Evolutionary conservation across 2,797 vertebrate genomes (phyloP), one percentile per base, ranked within the genome.

Genomic region (Chelon auratus): DNA sequence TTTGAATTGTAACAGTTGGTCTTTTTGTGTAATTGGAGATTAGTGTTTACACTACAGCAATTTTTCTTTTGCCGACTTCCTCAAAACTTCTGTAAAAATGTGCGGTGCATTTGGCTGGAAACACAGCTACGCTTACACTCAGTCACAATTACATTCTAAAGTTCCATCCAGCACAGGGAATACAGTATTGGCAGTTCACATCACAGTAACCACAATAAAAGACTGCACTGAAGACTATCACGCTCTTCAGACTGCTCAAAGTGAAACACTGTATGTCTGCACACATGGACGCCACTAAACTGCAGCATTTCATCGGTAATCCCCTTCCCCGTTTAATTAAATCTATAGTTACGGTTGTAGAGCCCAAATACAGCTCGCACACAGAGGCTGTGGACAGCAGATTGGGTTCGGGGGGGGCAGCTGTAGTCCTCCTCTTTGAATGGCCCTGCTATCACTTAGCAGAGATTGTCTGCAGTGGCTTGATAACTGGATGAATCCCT

Each of bases 401-500:
- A 80, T 73, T 57, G 53, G 62, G 20, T 5, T 37, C 1, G 30
- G 13, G 37, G 33, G 14, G 58, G 61, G n/a, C n/a, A 55, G 67
- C 48, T 56, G 75, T 58, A 57, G 63, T 64, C 40, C 55, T 68
- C 72, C 79, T 85, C 78, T 83, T 76, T 82, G 78, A 91, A 87
- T 76, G 64, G 54, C 63, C 68, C 62, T 58, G 66, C 81, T 93
- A 88, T 92, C 90, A 89, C 81, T 88, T 80, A 82, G 81, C 73
- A 85, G 87, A 87, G 89, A 92, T 93, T 83, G 89, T 91, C 89
- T 92, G 91, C 89, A 84, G 62, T 55, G 58, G 75, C 85, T 92
- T 93, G 89, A 94, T 94, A 93, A 94, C 92, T 89, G 87, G 75
- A 84, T 89, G 82, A 92, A 93, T 93, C 91, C 80, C 79, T 90